phyloP scores from a whole-genome alignment of 1,140 invertebrate species.

The Caenorhabditis brenneri region DNA sequence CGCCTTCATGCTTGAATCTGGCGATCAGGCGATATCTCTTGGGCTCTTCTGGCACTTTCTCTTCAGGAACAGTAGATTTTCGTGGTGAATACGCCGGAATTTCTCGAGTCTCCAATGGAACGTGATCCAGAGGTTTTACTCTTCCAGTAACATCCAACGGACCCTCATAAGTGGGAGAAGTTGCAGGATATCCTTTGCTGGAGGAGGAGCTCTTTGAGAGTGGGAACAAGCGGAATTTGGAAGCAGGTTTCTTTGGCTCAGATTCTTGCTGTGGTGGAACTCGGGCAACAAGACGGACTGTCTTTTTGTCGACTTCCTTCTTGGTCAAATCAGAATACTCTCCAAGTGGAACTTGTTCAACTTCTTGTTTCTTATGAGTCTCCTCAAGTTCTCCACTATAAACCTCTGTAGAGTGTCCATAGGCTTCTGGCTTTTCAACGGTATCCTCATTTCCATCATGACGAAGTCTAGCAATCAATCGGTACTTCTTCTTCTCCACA shows the following conservation, averaged over 20 bases:
- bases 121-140: neutral
- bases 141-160: neutral
- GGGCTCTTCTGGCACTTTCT: neutral
- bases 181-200: neutral
- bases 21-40: slow-evolving; percentile 15
- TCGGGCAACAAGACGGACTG: slow-evolving; percentile 26
- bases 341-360: neutral
- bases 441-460: slow-evolving; percentile 60
- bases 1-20: slow-evolving; percentile 47
- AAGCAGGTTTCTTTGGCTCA: neutral
- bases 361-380: neutral
- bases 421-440: slow-evolving; percentile 54
- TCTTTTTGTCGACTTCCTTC: neutral
- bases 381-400: neutral
- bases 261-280: neutral
- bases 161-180: neutral
- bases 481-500: neutral
- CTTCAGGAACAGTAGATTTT: neutral
- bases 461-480: slow-evolving; percentile 23
- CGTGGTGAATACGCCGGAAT: neutral
- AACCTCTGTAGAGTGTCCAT: neutral
- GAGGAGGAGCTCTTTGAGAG: too few relatives aligned
- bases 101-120: neutral
- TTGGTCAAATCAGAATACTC: neutral
- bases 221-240: neutral